Conservation (phyloP, 92 coral and sea anemone genomes). For the Umimayanthus kanabou region DNA sequence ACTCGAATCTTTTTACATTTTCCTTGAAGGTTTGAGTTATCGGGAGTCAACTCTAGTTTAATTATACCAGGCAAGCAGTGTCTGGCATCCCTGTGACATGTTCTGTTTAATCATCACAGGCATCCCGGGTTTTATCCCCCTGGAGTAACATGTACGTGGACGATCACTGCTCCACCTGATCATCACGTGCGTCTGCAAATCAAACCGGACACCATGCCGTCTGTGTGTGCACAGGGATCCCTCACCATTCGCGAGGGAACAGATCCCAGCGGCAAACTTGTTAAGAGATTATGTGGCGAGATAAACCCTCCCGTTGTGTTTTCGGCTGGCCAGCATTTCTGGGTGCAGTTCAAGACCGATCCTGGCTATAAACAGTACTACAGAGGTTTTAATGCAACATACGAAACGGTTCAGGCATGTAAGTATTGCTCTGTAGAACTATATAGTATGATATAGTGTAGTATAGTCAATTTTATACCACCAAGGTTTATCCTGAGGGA, state of each 20-base stretch:
- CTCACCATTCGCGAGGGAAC: constrained; percentile 33
- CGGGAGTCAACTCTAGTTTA: too few relatives aligned
- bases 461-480: too few relatives aligned
- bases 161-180: constrained; percentile 26
- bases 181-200: constrained; percentile 30
- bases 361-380: background rate
- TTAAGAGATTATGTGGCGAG: constrained; percentile 1
- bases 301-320: constrained; percentile 23
- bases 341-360: constrained; percentile 29
- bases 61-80: too few relatives aligned
- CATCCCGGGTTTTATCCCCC: constrained; percentile 29
- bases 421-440: background rate
- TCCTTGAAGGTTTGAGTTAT: too few relatives aligned
- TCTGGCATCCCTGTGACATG: background rate
- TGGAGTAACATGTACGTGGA: constrained; percentile 32
- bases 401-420: constrained; percentile 23
- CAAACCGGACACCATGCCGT: constrained; percentile 1
- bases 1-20: too few relatives aligned
- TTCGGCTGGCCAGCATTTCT: constrained; percentile 23
- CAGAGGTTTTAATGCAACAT: constrained; percentile 23
- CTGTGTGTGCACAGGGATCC: constrained; percentile 5
- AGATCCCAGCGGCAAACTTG: constrained; percentile 26
- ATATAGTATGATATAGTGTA: too few relatives aligned
- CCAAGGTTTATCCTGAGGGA: too few relatives aligned
- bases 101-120: background rate